A percentile compares a stretch with the other conserved stretches of the same genome.
Conservation (phyloP, 1,140 invertebrate species). For the Drepana arcuata region DNA sequence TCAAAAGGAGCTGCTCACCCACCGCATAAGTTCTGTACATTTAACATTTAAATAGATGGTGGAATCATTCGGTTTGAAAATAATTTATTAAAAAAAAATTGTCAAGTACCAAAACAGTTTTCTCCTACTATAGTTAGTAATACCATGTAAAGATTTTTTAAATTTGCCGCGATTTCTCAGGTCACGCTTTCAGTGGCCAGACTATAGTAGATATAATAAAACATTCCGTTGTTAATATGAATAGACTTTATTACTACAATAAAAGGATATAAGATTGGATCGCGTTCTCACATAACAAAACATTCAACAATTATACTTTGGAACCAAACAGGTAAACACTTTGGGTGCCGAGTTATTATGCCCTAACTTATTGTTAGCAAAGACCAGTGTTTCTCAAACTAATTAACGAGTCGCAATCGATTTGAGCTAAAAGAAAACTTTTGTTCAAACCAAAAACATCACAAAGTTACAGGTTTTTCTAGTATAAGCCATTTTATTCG, state of each 20-base stretch:
- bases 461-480: neutral
- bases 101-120: too few relatives aligned
- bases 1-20: too few relatives aligned
- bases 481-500: neutral
- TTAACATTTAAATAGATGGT: too few relatives aligned
- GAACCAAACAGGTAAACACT: constrained; percentile 58
- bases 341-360: constrained; percentile 66
- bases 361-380: constrained; percentile 40
- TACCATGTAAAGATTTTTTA: too few relatives aligned
- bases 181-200: too few relatives aligned
- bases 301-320: constrained; percentile 70
- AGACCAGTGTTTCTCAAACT: constrained; percentile 69
- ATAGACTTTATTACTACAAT: constrained; percentile 70
- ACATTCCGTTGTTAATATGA: constrained; percentile 44
- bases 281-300: constrained; percentile 57
- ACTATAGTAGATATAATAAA: constrained; percentile 27
- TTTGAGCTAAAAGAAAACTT: constrained; percentile 19
- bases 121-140: too few relatives aligned
- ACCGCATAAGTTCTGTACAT: too few relatives aligned
- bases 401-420: constrained; percentile 14
- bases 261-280: constrained; percentile 59
- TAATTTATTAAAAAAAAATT: too few relatives aligned
- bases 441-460: constrained; percentile 3
- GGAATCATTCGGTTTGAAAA: too few relatives aligned
- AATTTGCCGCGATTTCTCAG: too few relatives aligned